These are phyloP conservation scores for Acanthosepion lycidas DNA, from an alignment of 2,888 invertebrate genomes.

Conservation along the genomic window DNA sequence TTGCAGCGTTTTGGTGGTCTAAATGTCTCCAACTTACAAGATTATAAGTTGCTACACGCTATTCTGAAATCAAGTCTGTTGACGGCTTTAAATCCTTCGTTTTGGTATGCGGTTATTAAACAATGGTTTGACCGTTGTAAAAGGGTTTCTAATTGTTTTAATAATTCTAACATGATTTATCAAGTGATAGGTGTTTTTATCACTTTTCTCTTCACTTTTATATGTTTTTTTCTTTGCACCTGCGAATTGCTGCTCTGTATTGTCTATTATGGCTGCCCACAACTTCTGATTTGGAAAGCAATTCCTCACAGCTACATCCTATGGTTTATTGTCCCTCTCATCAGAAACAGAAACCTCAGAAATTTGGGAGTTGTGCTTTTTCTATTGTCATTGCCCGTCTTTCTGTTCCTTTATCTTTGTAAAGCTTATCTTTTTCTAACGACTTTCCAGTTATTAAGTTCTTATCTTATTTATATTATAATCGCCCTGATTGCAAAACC, in stretches of 20 bases:
- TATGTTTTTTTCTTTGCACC: background rate
- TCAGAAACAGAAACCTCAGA: background rate
- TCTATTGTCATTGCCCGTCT: background rate
- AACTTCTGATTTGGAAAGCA: background rate
- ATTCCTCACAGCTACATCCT: background rate
- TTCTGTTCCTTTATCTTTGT: background rate
- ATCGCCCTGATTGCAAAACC: slow-evolving; percentile 10
- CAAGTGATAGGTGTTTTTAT: background rate
- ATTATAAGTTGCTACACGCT: background rate
- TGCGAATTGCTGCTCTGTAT: background rate
- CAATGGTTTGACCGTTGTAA: slow-evolving; percentile 34
- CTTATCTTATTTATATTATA: background rate
- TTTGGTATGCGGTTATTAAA: background rate
- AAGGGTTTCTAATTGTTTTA: background rate
- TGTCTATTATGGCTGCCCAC: background rate
- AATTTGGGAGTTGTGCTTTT: background rate
- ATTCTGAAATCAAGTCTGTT: background rate
- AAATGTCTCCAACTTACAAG: background rate
- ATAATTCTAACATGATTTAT: background rate
- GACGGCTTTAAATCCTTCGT: slow-evolving; percentile 36
- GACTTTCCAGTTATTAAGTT: background rate
- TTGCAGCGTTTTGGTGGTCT: background rate
- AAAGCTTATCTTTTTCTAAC: background rate
- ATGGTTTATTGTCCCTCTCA: background rate
- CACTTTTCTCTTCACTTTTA: background rate